Conservation (phyloP, 2,888 invertebrate species). For the Ditula angustiorana region DNA sequence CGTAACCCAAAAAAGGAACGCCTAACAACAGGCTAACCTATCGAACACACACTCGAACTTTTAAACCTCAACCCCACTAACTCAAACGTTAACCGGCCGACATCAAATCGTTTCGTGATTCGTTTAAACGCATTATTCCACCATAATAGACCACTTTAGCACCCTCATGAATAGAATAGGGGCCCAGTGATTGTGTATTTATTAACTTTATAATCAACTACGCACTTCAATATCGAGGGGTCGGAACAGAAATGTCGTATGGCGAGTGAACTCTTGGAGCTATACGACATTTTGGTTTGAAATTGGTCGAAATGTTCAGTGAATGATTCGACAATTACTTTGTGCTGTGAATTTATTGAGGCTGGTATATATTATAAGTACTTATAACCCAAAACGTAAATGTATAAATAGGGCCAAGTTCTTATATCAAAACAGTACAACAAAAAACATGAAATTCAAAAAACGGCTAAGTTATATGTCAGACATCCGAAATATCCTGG, state of each 20-base stretch:
- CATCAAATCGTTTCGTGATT: slow-evolving; percentile 44
- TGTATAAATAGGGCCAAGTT: too few relatives aligned
- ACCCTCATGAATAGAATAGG: slow-evolving; percentile 48
- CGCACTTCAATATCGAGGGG: slow-evolving; percentile 50
- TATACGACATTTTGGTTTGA: background rate
- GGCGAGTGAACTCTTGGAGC: background rate
- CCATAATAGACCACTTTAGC: slow-evolving; percentile 48
- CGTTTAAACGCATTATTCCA: slow-evolving; percentile 51
- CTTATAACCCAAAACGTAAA: too few relatives aligned
- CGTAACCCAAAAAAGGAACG: background rate
- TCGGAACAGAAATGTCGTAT: slow-evolving; percentile 22
- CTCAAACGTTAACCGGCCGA: slow-evolving; percentile 31
- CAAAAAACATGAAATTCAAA: too few relatives aligned
- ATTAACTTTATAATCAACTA: slow-evolving; percentile 50
- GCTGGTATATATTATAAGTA: slow-evolving; percentile 49
- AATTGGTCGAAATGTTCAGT: slow-evolving; percentile 52
- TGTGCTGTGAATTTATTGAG: slow-evolving; percentile 72
- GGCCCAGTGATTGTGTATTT: slow-evolving; percentile 43
- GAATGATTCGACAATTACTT: slow-evolving; percentile 80
- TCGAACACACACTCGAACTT: too few relatives aligned
- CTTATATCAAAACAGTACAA: too few relatives aligned
- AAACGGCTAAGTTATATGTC: too few relatives aligned
- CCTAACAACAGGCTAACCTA: too few relatives aligned
- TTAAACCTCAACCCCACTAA: slow-evolving; percentile 25
- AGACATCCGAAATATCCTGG: too few relatives aligned